Base-by-base conservation (phyloP, 2,797 vertebrate genomes). In the Alauda arvensis region DNA sequence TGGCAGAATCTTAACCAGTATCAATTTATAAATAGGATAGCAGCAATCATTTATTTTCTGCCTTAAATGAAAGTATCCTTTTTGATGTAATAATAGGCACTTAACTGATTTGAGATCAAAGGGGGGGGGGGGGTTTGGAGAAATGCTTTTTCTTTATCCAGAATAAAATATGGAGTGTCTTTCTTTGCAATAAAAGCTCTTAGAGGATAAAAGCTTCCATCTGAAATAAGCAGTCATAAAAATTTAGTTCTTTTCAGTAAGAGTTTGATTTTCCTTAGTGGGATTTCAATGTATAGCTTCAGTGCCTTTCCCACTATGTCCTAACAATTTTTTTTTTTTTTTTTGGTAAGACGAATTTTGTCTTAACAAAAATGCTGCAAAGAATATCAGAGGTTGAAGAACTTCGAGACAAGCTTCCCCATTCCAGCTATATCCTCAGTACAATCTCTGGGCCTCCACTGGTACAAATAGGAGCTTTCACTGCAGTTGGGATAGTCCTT, bases 1-100 rank as follows among this genome's bases (percentile, higher is more conserved):
- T 94, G 87, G 91, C 88, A 94, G 94, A 90, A 90, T 93, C 93
- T 57, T 91, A 93, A 90, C 79, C 51, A 93, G 77, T 81, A 70
- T 59, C 68, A 88, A 43, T 87, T 86, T 93, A 95, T 94, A 94
- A 94, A 91, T 88, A 92, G 85, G 63, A 57, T 70, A 81, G 74
- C 74, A 85, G 77, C 88, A 89, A 74, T 90, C 71, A 87, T 83
- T 94, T 91, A 77, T 89, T 93, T 91, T 91, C 70, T 93, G 70
- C 57, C 57, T 92, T 78, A 91, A 94, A 92, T 79, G 51, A 85
- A 92, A 87, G 56, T 88, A 85, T 93, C 67, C 21, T 79, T 85
- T 92, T 61, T 87, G 61, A 55, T 85, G 75, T 37, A 87, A 75
- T 88, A 92, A 85, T 84, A 87, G 40, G 68, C 77, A 77, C 80